Conservation (phyloP, 2,113 vertebrate species). For the Hystrix brachyura region DNA sequence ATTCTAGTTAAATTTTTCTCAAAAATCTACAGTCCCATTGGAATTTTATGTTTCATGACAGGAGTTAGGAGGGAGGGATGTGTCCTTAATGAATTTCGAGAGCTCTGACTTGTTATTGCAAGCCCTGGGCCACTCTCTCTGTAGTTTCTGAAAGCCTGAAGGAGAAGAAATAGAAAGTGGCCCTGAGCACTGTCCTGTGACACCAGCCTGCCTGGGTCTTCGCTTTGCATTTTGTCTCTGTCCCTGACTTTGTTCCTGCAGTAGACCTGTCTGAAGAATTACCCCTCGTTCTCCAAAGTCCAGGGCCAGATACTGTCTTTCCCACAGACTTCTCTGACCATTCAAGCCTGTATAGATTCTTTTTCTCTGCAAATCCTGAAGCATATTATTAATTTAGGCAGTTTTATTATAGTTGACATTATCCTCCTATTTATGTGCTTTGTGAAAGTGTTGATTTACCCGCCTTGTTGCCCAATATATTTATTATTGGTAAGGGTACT, state of each 20-base stretch:
- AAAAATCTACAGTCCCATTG: not conserved
- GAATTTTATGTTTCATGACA: not conserved
- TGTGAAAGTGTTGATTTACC: not conserved
- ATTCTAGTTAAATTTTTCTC: slow-evolving; percentile 8
- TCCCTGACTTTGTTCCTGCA: not conserved
- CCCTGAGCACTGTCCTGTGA: not conserved
- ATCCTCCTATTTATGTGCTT: not conserved
- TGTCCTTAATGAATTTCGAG: not conserved
- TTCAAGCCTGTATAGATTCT: not conserved
- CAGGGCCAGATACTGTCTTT: not conserved
- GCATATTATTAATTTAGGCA: not conserved
- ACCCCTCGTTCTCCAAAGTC: not conserved
- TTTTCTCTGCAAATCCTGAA: not conserved
- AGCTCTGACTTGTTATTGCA: not conserved
- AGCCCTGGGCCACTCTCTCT: not conserved
- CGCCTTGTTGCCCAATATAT: not conserved
- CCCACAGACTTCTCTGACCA: not conserved
- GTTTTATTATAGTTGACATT: not conserved
- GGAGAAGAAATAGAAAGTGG: not conserved
- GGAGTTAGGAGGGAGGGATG: not conserved
- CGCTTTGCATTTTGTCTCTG: not conserved
- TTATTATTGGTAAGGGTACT: not conserved
- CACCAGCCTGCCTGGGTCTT: not conserved
- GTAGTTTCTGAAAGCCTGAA: not conserved
- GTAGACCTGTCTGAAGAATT: not conserved